Evolutionary conservation across 1,140 invertebrate species (phyloP).

Genomic region (Drosophila ercepeae): DNA sequence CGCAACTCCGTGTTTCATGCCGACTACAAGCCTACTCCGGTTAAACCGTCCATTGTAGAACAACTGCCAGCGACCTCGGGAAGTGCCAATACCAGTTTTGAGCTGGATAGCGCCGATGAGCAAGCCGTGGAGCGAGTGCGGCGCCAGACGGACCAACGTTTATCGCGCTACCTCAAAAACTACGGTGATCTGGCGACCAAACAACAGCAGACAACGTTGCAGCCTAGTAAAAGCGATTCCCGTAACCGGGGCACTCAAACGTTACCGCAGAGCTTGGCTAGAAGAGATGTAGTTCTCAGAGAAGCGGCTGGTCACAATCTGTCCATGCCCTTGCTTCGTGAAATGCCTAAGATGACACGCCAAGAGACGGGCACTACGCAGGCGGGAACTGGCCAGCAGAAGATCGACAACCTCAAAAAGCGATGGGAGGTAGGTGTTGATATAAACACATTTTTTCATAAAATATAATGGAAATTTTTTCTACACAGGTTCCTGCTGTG

Average conservation of each 20-base stretch:
- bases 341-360: conserved; percentile 82
- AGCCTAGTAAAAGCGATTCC: conserved; percentile 65
- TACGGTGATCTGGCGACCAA: conserved; percentile 73
- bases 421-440: conserved; percentile 65
- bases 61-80: conserved; percentile 43
- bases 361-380: conserved; percentile 40
- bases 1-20: conserved; percentile 70
- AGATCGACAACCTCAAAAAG: conserved; percentile 67
- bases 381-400: conserved; percentile 28
- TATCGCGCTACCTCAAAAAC: conserved; percentile 74
- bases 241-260: conserved; percentile 73
- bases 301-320: conserved; percentile 68
- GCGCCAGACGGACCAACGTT: conserved; percentile 62
- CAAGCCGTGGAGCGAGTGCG: conserved; percentile 66
- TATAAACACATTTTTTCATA: too few relatives aligned
- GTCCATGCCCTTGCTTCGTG: conserved; percentile 76
- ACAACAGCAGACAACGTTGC: conserved; percentile 35
- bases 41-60: conserved; percentile 54
- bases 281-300: conserved; percentile 68
- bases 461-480: not conserved
- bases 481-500: conserved; percentile 70
- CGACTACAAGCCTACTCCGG: conserved; percentile 56
- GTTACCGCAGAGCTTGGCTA: conserved; percentile 37
- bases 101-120: conserved; percentile 67
- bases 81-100: conserved; percentile 66